Conservation (phyloP, 2,888 invertebrate genomes). For the Nemotelus pantherinus region DNA sequence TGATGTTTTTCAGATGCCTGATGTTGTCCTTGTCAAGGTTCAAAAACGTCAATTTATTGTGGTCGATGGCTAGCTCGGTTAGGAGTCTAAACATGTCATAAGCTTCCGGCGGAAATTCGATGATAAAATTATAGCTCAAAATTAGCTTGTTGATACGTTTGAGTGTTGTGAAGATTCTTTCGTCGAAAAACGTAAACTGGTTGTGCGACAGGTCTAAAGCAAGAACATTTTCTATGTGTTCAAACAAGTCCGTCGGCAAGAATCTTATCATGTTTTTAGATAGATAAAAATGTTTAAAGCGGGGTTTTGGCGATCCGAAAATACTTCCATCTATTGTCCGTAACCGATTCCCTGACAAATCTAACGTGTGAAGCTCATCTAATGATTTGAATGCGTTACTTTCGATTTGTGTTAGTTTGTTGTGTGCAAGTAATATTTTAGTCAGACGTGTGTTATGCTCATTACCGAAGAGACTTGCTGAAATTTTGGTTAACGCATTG, state of each 20-base stretch:
- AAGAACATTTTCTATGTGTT: constrained; percentile 57
- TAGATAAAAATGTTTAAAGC: constrained; percentile 57
- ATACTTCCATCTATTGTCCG: constrained; percentile 54
- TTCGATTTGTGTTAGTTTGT: constrained; percentile 57
- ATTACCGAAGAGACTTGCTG: constrained; percentile 56
- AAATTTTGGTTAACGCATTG: constrained; percentile 53
- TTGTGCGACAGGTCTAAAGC: constrained; percentile 59
- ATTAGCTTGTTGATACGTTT: constrained; percentile 58
- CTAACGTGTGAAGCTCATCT: constrained; percentile 56
- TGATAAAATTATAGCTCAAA: constrained; percentile 58
- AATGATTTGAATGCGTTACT: constrained; percentile 56
- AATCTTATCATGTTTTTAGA: constrained; percentile 53
- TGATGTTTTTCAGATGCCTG: constrained; percentile 53
- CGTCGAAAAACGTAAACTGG: constrained; percentile 55
- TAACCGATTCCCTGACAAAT: constrained; percentile 58
- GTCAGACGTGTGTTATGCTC: constrained; percentile 45
- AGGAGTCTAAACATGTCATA: constrained; percentile 16
- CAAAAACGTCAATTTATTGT: constrained; percentile 60
- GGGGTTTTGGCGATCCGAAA: constrained; percentile 55
- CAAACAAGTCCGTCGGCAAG: constrained; percentile 56
- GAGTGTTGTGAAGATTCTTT: constrained; percentile 58
- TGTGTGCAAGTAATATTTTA: constrained; percentile 57
- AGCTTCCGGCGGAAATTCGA: constrained; percentile 54
- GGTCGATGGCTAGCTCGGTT: constrained; percentile 58
- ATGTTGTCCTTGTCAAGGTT: constrained; percentile 56